Evolutionary conservation across 2,113 vertebrate genomes (phyloP).

Genomic region (Odontophorus gujanensis): DNA sequence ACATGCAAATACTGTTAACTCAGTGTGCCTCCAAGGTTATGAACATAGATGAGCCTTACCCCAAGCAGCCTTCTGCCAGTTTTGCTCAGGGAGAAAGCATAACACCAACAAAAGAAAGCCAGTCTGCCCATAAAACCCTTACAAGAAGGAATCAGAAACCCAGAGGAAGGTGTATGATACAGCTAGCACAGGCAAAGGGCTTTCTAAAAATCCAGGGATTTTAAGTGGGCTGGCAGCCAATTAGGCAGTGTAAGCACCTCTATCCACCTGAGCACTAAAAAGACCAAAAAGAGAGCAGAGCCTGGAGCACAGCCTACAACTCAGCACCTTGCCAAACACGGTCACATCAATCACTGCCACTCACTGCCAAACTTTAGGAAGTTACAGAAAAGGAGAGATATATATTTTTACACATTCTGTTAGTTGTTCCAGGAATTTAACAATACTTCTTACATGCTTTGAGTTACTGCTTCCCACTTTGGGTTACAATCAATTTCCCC

Average conservation of each 20-base stretch:
- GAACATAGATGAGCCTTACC: neutral
- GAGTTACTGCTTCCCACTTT: neutral
- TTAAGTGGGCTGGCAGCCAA: neutral
- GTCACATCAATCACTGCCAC: accelerated
- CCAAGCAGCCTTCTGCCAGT: neutral
- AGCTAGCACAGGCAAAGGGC: neutral
- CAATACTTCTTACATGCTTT: neutral
- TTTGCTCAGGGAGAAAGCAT: accelerated
- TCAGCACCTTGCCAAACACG: accelerated
- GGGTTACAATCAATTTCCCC: neutral
- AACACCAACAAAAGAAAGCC: neutral
- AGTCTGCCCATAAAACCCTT: neutral
- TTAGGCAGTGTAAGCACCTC: neutral
- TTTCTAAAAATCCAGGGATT: neutral
- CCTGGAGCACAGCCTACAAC: neutral
- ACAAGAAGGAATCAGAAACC: neutral
- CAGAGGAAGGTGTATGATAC: neutral
- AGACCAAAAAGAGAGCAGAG: accelerated
- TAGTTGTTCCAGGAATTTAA: neutral
- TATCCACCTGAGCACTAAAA: accelerated
- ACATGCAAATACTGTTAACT: neutral
- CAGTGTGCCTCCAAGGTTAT: neutral
- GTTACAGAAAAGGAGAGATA: neutral
- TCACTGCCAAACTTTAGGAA: neutral
- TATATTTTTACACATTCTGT: neutral